These are phyloP conservation scores for Heliconius sara DNA, from an alignment of 2,888 invertebrate species.

Conservation along the genomic window DNA sequence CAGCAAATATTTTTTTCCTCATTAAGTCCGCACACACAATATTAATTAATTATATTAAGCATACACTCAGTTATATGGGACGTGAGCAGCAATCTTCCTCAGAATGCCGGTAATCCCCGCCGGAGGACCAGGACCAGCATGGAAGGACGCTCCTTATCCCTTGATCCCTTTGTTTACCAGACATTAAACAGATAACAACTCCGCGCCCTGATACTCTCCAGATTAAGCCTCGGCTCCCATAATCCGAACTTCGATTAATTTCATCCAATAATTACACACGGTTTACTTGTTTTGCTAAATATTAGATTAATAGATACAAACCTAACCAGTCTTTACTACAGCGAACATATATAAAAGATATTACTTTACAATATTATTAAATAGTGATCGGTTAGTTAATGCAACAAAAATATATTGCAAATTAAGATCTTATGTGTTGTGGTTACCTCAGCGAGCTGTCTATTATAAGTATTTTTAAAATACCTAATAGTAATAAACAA, in stretches of 20 bases:
- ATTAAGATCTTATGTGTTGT: no score
- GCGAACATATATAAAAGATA: background rate
- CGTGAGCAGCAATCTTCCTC: constrained; percentile 73
- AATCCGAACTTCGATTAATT: constrained; percentile 84
- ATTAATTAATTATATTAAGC: constrained; percentile 43
- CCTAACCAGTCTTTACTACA: background rate
- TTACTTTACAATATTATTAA: no score
- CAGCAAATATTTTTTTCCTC: constrained; percentile 1
- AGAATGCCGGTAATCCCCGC: constrained; percentile 76
- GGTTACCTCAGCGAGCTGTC: no score
- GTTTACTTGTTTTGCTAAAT: constrained; percentile 59
- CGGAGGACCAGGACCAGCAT: constrained; percentile 82
- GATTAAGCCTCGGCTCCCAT: constrained; percentile 79
- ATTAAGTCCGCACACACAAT: constrained; percentile 20
- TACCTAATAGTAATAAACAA: no score
- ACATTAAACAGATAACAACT: constrained; percentile 85
- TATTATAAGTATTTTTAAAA: no score
- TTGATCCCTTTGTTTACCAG: constrained; percentile 85
- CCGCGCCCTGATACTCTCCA: constrained; percentile 81
- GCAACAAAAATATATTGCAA: no score
- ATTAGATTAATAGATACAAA: constrained; percentile 36
- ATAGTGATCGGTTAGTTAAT: background rate
- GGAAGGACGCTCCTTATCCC: constrained; percentile 83
- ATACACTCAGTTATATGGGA: constrained; percentile 56
- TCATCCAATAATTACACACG: constrained; percentile 79